These are phyloP conservation scores for Pelecanoides urinatrix DNA, from an alignment of 2,113 vertebrate genomes.

Conservation along the genomic window DNA sequence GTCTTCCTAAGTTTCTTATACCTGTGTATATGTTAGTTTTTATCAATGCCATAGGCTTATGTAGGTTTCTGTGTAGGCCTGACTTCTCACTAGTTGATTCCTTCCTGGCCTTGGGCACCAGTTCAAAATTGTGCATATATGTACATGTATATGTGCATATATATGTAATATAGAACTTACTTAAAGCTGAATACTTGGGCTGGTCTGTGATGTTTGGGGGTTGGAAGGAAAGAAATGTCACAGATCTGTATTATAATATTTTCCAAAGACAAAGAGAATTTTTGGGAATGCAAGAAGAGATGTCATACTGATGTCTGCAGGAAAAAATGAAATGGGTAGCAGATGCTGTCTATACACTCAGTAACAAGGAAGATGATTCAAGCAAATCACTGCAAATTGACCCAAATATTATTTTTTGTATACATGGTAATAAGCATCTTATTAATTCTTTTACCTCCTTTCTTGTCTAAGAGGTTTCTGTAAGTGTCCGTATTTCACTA, in stretches of 20 bases:
- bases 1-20: not conserved
- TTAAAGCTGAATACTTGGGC: not conserved
- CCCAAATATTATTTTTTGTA: not conserved
- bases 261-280: not conserved
- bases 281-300: not conserved
- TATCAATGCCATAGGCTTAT: not conserved
- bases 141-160: too few relatives aligned
- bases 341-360: not conserved
- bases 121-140: not conserved
- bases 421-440: not conserved
- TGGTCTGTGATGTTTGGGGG: not conserved
- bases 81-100: not conserved
- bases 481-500: not conserved
- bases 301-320: not conserved
- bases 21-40: not conserved
- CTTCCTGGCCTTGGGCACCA: not conserved
- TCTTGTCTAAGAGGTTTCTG: not conserved
- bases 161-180: not conserved
- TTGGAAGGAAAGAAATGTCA: not conserved
- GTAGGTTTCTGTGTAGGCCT: not conserved
- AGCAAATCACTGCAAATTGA: not conserved
- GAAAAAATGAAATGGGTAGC: not conserved
- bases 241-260: not conserved
- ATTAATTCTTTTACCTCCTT: not conserved
- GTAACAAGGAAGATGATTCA: not conserved